Evolutionary conservation across 2,888 invertebrate species (phyloP).

Genomic region (Acleris laterana): DNA sequence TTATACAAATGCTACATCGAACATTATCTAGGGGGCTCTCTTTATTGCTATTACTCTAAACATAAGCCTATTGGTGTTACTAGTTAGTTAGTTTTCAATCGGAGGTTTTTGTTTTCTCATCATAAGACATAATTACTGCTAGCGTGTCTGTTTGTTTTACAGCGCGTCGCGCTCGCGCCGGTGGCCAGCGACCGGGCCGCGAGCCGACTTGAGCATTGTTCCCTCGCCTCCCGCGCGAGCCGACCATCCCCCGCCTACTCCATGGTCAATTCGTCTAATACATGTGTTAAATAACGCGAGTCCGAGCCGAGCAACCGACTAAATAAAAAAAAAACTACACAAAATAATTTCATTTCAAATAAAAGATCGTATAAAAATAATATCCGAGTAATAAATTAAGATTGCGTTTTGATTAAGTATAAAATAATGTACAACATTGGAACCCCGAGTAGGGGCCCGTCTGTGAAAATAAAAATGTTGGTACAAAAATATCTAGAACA

Average conservation of each 20-base stretch:
- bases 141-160: slow-evolving; percentile 45
- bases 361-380: slow-evolving; percentile 59
- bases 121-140: slow-evolving; percentile 60
- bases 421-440: slow-evolving; percentile 44
- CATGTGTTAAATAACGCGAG: slow-evolving; percentile 54
- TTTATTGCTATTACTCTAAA: slow-evolving; percentile 70
- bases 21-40: slow-evolving; percentile 69
- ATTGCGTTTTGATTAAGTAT: slow-evolving; percentile 42
- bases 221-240: slow-evolving; percentile 64
- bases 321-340: slow-evolving; percentile 44
- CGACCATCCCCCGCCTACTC: slow-evolving; percentile 48
- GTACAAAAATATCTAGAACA: slow-evolving; percentile 70
- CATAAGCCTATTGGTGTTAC: slow-evolving; percentile 78
- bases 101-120: slow-evolving; percentile 55
- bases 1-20: slow-evolving; percentile 79
- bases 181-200: slow-evolving; percentile 38
- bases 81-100: slow-evolving; percentile 63
- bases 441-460: slow-evolving; percentile 51
- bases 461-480: slow-evolving; percentile 49
- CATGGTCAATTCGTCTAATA: slow-evolving; percentile 63
- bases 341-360: slow-evolving; percentile 54
- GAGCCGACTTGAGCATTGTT: slow-evolving; percentile 61
- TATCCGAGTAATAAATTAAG: slow-evolving; percentile 46
- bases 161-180: slow-evolving; percentile 43
- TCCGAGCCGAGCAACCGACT: slow-evolving; percentile 46